Conservation (phyloP, 1,140 invertebrate genomes). For the Ylistrum balloti region DNA sequence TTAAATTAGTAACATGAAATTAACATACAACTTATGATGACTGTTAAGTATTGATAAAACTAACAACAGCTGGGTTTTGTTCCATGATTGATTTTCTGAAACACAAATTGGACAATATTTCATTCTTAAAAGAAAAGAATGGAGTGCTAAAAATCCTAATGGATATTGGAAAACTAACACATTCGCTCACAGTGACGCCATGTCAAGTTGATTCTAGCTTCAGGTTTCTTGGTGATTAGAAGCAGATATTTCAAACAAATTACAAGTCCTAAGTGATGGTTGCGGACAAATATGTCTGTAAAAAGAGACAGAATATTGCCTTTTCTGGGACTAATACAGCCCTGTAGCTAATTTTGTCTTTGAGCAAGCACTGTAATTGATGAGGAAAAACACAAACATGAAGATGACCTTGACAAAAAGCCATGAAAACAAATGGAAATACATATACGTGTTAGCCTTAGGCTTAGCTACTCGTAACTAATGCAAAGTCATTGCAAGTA, state of each 20-base stretch:
- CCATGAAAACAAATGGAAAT: neutral
- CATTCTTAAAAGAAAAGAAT: too few species aligned
- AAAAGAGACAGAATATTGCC: neutral
- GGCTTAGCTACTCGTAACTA: neutral
- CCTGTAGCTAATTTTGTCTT: neutral
- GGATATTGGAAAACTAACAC: neutral
- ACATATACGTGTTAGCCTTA: neutral
- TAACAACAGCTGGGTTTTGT: too few species aligned
- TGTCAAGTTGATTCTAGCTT: neutral
- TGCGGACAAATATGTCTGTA: neutral
- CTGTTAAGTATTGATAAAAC: too few species aligned
- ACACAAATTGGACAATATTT: too few species aligned
- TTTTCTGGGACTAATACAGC: neutral
- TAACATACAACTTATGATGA: too few species aligned
- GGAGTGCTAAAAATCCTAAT: neutral
- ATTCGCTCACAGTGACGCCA: neutral
- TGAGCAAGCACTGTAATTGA: neutral
- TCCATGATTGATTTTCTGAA: too few species aligned
- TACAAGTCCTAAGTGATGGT: conserved; percentile 32
- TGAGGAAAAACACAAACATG: conserved; percentile 6
- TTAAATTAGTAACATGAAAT: too few species aligned
- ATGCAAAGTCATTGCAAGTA: conserved; percentile 18
- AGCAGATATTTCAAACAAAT: conserved; percentile 1
- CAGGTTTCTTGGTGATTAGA: neutral
- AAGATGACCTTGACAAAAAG: conserved; percentile 12